Evolutionary conservation across 1,140 invertebrate species (phyloP).

Genomic region (Drosophila triauraria): DNA sequence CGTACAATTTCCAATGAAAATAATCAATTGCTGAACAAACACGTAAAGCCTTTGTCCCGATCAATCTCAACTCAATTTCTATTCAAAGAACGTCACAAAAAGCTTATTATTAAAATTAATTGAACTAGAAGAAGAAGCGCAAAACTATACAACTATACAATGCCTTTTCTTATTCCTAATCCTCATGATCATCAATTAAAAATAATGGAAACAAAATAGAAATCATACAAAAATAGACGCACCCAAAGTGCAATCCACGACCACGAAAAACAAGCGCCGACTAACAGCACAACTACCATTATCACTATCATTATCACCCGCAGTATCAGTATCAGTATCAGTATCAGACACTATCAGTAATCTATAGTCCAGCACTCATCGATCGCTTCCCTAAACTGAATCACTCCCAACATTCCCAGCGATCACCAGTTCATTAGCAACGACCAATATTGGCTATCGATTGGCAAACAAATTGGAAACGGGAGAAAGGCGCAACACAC

Average conservation of each 20-base stretch:
- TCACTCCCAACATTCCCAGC: conserved; percentile 34
- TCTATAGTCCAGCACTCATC: conserved; percentile 8
- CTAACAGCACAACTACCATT: conserved; percentile 24
- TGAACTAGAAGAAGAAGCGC: conserved; percentile 40
- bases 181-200: conserved; percentile 48
- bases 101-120: conserved; percentile 48
- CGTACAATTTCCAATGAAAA: neutral
- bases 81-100: conserved; percentile 32
- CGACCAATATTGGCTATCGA: conserved; percentile 34
- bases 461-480: conserved; percentile 20
- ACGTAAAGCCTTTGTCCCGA: conserved; percentile 26
- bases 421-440: conserved; percentile 24
- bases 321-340: conserved; percentile 15
- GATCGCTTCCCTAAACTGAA: conserved; percentile 33
- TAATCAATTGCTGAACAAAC: conserved; percentile 12
- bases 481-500: conserved; percentile 14
- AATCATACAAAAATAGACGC: conserved; percentile 29
- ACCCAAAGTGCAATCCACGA: conserved; percentile 40
- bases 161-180: conserved; percentile 78
- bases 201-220: conserved; percentile 39
- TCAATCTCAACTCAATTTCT: neutral
- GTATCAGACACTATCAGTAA: conserved; percentile 31
- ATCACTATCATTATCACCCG: conserved; percentile 17
- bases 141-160: conserved; percentile 51
- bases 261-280: conserved; percentile 17